Evolutionary conservation across 2,113 vertebrate species (phyloP).

Genomic region (Narcine bancroftii): DNA sequence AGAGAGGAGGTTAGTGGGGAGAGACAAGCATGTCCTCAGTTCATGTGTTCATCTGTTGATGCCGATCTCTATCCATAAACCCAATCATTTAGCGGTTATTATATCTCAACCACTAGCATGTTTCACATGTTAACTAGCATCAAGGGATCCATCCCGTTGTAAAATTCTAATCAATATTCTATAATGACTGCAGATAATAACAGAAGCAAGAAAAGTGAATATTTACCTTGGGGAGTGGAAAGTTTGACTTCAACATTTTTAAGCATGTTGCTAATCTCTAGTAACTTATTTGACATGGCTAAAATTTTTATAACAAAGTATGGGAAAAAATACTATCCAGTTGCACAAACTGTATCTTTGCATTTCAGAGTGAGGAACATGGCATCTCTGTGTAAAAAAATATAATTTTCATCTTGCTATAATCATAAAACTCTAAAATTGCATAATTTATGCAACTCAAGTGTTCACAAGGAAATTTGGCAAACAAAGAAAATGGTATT

Average conservation of each 20-base stretch:
- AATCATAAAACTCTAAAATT: not conserved
- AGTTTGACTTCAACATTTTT: not conserved
- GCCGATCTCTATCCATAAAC: no score
- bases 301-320: not conserved
- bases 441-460: not conserved
- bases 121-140: no score
- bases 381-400: no score
- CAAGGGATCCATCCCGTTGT: no score
- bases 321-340: not conserved
- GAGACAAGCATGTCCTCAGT: not conserved
- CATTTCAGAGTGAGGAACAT: not conserved
- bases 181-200: not conserved
- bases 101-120: no score
- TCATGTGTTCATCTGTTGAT: not conserved
- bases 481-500: not conserved
- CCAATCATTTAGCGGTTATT: no score
- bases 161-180: not conserved
- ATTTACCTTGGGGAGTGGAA: not conserved
- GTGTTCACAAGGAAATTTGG: not conserved
- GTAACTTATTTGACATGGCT: not conserved
- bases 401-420: no score
- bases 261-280: not conserved
- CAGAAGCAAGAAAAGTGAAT: not conserved
- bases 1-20: not conserved
- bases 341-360: no score